Evolutionary conservation across 2,797 vertebrate genomes (phyloP).

Genomic region (Eleutherodactylus coqui): DNA sequence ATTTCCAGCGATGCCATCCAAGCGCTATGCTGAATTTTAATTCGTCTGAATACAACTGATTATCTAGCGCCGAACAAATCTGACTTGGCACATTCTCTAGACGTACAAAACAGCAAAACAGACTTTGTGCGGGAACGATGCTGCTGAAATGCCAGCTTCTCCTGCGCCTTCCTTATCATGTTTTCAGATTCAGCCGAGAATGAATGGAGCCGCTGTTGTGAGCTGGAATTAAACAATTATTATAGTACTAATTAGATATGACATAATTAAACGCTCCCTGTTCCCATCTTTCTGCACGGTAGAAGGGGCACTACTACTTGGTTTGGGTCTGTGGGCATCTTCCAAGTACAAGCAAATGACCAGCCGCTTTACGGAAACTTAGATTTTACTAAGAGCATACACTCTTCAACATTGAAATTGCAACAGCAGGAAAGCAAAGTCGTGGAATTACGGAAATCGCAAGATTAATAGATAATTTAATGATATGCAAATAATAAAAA

Average conservation of each 20-base stretch:
- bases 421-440: no score
- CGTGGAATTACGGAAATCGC: no score
- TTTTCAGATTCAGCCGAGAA: background rate
- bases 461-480: no score
- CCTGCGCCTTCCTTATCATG: background rate
- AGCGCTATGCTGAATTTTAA: constrained; percentile 27
- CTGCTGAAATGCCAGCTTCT: constrained; percentile 6
- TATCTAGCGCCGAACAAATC: constrained; percentile 31
- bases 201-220: background rate
- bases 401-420: no score
- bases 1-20: constrained; percentile 6
- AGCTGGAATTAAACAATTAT: constrained; percentile 7
- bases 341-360: background rate
- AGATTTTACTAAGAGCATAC: no score
- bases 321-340: background rate
- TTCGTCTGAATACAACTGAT: constrained; percentile 48
- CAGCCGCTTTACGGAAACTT: background rate
- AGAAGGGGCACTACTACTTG: background rate
- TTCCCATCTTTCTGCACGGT: background rate
- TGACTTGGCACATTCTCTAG: constrained; percentile 41
- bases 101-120: background rate
- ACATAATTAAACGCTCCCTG: background rate
- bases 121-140: background rate
- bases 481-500: no score
- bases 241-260: background rate